phyloP scores from a whole-genome alignment of 2,888 invertebrate species.

The Adineta ricciae region DNA sequence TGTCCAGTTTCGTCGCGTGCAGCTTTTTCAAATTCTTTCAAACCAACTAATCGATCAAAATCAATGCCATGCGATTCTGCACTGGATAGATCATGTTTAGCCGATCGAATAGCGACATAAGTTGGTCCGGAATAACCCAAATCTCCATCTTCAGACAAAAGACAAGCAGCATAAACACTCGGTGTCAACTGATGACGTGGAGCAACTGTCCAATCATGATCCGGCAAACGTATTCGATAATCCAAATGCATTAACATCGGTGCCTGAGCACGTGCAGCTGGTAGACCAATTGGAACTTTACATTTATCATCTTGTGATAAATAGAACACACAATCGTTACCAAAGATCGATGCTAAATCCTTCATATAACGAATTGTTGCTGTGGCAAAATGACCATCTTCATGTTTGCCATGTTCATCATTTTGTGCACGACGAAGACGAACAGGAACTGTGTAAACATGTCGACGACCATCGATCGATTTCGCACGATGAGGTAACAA shows the following conservation, averaged over 20 bases:
- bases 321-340: neutral
- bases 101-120: neutral
- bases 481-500: neutral
- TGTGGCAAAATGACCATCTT: neutral
- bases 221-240: neutral
- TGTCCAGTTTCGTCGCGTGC: neutral
- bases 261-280: neutral
- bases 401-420: constrained; percentile 9
- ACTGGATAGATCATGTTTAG: neutral
- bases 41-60: neutral
- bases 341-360: neutral
- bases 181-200: neutral
- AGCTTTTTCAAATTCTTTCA: neutral
- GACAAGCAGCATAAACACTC: neutral
- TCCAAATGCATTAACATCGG: neutral
- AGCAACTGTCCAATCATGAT: neutral
- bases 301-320: neutral
- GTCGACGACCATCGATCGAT: neutral
- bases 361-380: constrained; percentile 1
- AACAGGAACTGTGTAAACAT: neutral
- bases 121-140: neutral
- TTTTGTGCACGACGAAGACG: neutral
- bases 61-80: neutral
- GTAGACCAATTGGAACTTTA: neutral
- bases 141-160: neutral